These are phyloP conservation scores for Clivina fossor DNA, from an alignment of 2,888 invertebrate species.

Conservation along the genomic window DNA sequence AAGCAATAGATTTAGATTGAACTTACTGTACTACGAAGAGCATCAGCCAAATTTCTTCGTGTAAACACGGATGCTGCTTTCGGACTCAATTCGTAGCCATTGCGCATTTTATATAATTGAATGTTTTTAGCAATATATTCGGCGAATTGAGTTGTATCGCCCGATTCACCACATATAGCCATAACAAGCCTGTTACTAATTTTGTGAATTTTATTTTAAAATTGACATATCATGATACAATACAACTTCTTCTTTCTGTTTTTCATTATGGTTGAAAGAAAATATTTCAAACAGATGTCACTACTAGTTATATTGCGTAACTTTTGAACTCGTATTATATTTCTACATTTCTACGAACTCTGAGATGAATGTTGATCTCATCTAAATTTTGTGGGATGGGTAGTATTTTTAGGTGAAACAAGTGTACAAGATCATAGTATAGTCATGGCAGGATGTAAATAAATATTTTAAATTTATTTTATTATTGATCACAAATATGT, in stretches of 20 bases:
- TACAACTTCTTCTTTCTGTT: conserved; percentile 11
- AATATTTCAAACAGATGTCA: conserved; percentile 16
- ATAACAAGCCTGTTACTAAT: conserved; percentile 88
- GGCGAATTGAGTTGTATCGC: conserved; percentile 96
- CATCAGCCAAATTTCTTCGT: conserved; percentile 89
- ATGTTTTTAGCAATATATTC: conserved; percentile 98
- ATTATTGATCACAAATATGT: conserved; percentile 56
- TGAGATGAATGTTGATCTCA: conserved; percentile 26
- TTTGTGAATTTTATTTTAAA: conserved; percentile 84
- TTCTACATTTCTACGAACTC: conserved; percentile 23
- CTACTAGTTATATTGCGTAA: conserved; percentile 18
- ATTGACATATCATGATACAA: conserved; percentile 26
- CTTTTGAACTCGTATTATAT: no score
- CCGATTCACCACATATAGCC: conserved; percentile 93
- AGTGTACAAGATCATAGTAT: conserved; percentile 16
- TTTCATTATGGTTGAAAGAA: conserved; percentile 10
- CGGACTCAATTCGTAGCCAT: conserved; percentile 95
- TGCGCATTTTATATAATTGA: conserved; percentile 97
- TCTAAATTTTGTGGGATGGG: conserved; percentile 23
- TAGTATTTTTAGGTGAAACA: conserved; percentile 28
- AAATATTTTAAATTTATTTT: conserved; percentile 11
- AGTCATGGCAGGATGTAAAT: conserved; percentile 28
- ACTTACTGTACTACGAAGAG: conserved; percentile 74
- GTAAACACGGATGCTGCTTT: conserved; percentile 92
- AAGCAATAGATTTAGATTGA: no score